Evolutionary conservation across 1,140 invertebrate genomes (phyloP).

Genomic region (Paraescarpia echinospica): DNA sequence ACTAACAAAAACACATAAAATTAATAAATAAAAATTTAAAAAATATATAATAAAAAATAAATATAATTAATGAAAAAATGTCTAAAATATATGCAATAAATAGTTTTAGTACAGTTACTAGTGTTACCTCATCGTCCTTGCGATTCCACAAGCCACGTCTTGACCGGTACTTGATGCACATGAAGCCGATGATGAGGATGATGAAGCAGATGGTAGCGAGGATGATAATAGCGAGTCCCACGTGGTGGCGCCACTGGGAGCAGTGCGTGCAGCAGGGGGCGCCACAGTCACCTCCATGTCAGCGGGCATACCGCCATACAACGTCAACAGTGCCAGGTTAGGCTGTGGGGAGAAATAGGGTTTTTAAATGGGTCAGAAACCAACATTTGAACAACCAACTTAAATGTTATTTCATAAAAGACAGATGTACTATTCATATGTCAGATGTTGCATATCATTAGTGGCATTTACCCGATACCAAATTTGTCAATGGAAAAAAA

Average conservation of each 20-base stretch:
- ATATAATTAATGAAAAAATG: not conserved
- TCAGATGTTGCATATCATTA: too few relatives aligned
- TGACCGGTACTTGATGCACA: constrained; percentile 19
- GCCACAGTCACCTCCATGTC: not conserved
- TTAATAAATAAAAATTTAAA: too few relatives aligned
- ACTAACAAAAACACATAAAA: too few relatives aligned
- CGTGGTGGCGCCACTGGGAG: not conserved
- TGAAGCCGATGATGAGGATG: constrained; percentile 15
- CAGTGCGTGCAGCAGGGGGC: not conserved
- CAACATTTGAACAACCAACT: not conserved
- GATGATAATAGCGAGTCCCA: constrained; percentile 7
- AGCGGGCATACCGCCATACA: not conserved
- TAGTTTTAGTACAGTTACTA: too few relatives aligned
- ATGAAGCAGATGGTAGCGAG: constrained; percentile 17
- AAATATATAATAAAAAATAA: not conserved
- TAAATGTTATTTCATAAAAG: not conserved
- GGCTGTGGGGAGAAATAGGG: not conserved
- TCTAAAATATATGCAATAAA: too few relatives aligned
- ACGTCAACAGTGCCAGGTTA: not conserved
- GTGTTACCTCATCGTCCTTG: constrained; percentile 4
- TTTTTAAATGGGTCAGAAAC: not conserved
- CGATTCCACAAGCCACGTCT: constrained; percentile 7
- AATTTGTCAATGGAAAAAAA: too few relatives aligned
- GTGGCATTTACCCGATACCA: too few relatives aligned
- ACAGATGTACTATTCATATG: too few relatives aligned